Evolutionary conservation across 2,888 invertebrate species (phyloP).

Genomic region (Pycnomerus fuliginosus): DNA sequence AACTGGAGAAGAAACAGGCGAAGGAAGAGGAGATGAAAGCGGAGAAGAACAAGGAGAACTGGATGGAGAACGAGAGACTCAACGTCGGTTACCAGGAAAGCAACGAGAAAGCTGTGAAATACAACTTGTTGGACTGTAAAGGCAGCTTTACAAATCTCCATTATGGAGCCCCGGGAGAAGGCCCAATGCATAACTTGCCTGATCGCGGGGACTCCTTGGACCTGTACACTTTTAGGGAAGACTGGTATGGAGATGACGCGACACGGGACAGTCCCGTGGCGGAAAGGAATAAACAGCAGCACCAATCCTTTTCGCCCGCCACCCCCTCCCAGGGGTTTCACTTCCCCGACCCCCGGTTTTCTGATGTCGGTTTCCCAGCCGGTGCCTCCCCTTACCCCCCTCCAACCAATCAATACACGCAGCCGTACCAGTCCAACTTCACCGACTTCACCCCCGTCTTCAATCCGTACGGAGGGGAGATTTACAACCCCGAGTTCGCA

Average conservation of each 20-base stretch:
- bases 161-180: conserved; percentile 59
- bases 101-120: conserved; percentile 30
- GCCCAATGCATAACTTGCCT: conserved; percentile 42
- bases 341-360: conserved; percentile 48
- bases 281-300: conserved; percentile 32
- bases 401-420: conserved; percentile 45
- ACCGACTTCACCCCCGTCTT: conserved; percentile 52
- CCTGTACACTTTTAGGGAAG: conserved; percentile 62
- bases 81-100: conserved; percentile 44
- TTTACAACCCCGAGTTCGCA: conserved; percentile 41
- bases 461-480: conserved; percentile 53
- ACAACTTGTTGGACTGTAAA: conserved; percentile 58
- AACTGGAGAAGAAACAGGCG: conserved; percentile 79
- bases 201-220: conserved; percentile 60
- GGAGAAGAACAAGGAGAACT: conserved; percentile 52
- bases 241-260: conserved; percentile 60
- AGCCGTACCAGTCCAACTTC: conserved; percentile 44
- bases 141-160: conserved; percentile 70
- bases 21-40: conserved; percentile 55
- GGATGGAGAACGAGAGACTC: conserved; percentile 56
- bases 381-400: conserved; percentile 35
- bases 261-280: conserved; percentile 28
- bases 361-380: conserved; percentile 44
- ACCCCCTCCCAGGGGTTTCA: conserved; percentile 43
- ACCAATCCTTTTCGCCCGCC: conserved; percentile 46